Evolutionary conservation across 1,140 invertebrate genomes (phyloP), one percentile per base, ranked within the genome.

Genomic region (Elysia chlorotica): DNA sequence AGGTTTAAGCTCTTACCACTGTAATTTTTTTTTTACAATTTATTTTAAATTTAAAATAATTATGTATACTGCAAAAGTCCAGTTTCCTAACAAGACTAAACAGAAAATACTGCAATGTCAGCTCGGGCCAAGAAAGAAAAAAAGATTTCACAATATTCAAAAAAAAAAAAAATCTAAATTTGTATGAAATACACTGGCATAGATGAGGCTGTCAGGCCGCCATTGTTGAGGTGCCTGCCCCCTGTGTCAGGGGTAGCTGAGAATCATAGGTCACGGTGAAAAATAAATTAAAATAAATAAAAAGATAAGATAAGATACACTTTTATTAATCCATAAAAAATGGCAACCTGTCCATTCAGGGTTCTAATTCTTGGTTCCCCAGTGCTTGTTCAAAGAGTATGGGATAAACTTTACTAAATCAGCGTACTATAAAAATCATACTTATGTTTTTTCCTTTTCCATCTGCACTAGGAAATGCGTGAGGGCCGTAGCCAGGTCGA

Each of bases 401-500:
- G 31, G 25, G 36, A n/a, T 25, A n/a, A n/a, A 38, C 3, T 23
- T 30, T 65, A 65, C 4, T 41, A 41, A 6, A 21, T 66, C n/a
- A n/a, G n/a, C n/a, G n/a, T n/a, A n/a, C n/a, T n/a, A n/a, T n/a
- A n/a, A 48, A 66, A 66, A 6, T 66, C 30, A 25, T 21, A 38
- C 28, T 5, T 30, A 71, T 10, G 38, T n/a, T 30, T 5, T 56
- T 36, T 28, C 61, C 31, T 72, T 30, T 33, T 30, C 53, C 38
- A 2, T n/a, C 57, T 23, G 33, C 30, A 53, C 63, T 31, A 36
- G 91, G 96, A 98, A 89, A 86, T 98, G 59, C 95, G 95, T 83
- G 96, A 97, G 86, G 97, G 96, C 81, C 95, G 96, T 83, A 95
- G 93, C 61, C 95, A 97, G 89, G 98, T 98, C 95, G 95, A 94